Conservation (phyloP, 2,113 vertebrate genomes). For the Brevimyrus niger region DNA sequence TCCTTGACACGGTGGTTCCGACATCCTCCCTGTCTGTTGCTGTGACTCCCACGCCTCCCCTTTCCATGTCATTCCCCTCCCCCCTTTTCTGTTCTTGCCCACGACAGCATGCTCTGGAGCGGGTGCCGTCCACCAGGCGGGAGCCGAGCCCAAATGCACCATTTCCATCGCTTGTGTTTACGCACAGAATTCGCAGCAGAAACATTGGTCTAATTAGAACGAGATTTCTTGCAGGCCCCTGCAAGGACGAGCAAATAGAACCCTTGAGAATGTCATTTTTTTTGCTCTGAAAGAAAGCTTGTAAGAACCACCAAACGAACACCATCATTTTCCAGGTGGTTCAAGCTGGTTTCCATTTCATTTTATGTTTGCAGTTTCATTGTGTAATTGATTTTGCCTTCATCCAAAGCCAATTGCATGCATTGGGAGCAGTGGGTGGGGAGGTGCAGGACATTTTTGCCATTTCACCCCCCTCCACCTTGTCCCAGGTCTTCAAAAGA, state of each 20-base stretch:
- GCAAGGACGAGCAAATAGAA: background rate
- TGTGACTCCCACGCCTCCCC: background rate
- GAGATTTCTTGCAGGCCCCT: background rate
- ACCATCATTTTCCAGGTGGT: background rate
- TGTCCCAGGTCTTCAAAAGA: background rate
- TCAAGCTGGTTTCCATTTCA: slow-evolving; percentile 16
- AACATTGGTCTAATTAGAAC: background rate
- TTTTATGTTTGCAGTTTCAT: background rate
- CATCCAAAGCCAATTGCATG: slow-evolving; percentile 60
- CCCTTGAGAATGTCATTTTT: background rate
- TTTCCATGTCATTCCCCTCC: background rate
- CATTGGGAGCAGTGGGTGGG: slow-evolving; percentile 37
- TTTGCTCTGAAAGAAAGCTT: background rate
- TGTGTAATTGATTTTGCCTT: background rate
- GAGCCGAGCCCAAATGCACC: background rate
- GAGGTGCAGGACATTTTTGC: background rate
- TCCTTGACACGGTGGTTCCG: slow-evolving; percentile 22
- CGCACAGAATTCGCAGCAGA: background rate
- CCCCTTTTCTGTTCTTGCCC: background rate
- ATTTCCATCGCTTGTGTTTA: background rate
- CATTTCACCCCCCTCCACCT: background rate
- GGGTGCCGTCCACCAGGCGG: background rate
- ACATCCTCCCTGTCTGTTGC: slow-evolving; percentile 19
- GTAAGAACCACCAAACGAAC: background rate
- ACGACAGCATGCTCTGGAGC: background rate